These are phyloP conservation scores for Anticlea derivata DNA, from an alignment of 2,888 invertebrate genomes.

Conservation along the genomic window DNA sequence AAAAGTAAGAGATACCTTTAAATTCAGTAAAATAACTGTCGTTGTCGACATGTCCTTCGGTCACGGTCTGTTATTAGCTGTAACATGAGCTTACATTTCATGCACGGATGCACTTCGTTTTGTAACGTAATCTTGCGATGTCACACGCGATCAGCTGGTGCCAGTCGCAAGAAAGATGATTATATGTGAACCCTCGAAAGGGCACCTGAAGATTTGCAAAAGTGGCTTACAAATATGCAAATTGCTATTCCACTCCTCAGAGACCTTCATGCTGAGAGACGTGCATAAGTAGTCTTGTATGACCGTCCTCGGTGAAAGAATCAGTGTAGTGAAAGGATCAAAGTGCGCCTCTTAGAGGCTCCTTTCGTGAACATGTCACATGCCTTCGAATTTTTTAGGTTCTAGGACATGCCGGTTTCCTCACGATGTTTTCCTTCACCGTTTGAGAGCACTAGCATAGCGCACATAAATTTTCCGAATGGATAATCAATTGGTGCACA, in stretches of 20 bases:
- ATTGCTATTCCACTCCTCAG: background rate
- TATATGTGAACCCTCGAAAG: background rate
- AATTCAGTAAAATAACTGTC: slow-evolving; percentile 7
- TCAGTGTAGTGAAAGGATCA: no score
- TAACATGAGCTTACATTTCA: slow-evolving; percentile 34
- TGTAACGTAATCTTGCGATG: slow-evolving; percentile 21
- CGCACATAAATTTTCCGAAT: no score
- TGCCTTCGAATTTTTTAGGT: no score
- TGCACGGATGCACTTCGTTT: slow-evolving; percentile 37
- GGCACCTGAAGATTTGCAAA: no score
- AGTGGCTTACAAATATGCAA: background rate
- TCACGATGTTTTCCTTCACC: no score
- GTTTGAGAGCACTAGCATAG: no score
- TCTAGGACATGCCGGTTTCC: no score
- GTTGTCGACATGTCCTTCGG: slow-evolving; percentile 24
- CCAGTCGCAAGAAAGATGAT: slow-evolving; percentile 6
- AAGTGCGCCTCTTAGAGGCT: no score
- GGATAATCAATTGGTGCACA: no score
- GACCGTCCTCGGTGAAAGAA: no score
- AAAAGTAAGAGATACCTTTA: slow-evolving; percentile 18
- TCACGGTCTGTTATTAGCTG: slow-evolving; percentile 21
- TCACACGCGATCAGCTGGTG: slow-evolving; percentile 16
- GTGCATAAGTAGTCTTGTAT: no score
- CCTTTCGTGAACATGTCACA: no score
- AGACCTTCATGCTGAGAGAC: background rate